A percentile compares a stretch with the other conserved stretches of the same genome.
Conservation (phyloP, 2,888 invertebrate species). For the Schizaphis graminum region DNA sequence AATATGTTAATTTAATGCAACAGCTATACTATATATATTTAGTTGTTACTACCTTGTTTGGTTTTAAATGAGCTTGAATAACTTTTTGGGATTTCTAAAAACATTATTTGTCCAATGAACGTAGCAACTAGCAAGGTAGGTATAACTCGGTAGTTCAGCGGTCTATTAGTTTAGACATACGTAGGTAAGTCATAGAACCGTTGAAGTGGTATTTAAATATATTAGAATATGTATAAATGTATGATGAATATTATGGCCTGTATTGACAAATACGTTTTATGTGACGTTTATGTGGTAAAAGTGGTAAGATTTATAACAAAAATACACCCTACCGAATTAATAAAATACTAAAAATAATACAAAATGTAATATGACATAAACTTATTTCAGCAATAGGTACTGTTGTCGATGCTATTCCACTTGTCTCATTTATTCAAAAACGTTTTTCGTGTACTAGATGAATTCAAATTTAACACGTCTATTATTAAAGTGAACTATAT, state of each 20-base stretch:
- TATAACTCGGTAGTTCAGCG: not conserved
- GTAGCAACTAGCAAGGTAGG: not conserved
- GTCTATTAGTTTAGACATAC: not conserved
- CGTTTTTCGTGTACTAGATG: not conserved
- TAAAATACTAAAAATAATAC: not conserved
- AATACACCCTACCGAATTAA: not conserved
- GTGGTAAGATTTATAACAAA: not conserved
- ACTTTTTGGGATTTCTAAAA: not conserved
- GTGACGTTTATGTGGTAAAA: not conserved
- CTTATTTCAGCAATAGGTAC: not conserved
- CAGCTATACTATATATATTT: not conserved
- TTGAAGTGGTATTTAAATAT: not conserved
- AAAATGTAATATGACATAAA: not conserved
- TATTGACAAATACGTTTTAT: not conserved
- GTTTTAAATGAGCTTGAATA: not conserved
- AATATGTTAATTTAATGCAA: slow-evolving; percentile 7
- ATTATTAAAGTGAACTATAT: not conserved
- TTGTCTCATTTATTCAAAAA: not conserved
- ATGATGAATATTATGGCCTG: not conserved
- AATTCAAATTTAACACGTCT: not conserved
- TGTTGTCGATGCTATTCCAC: not conserved
- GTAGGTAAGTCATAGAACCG: not conserved
- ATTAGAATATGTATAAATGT: not conserved
- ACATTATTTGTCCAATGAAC: not conserved
- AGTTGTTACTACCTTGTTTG: not conserved